Percentiles rank a stretch among this genome's conserved stretches.
phyloP scores from a whole-genome alignment of 2,113 vertebrate species.

The Laticauda laticaudata region DNA sequence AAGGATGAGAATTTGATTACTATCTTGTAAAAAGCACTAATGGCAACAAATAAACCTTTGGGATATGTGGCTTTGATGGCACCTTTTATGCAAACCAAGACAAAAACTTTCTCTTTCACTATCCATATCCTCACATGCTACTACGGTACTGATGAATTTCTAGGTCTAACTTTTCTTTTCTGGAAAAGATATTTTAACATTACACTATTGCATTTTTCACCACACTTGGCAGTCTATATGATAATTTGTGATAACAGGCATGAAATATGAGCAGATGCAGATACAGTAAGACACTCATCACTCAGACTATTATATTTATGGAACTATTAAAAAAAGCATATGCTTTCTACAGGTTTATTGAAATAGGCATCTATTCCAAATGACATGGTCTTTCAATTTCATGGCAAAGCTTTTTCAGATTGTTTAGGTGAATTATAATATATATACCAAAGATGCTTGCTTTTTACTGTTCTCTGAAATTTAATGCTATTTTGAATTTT shows the following conservation, averaged over 20 bases:
- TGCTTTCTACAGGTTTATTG: neutral
- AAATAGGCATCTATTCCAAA: constrained; percentile 1
- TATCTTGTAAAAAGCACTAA: neutral
- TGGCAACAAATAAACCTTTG: neutral
- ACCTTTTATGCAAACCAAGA: neutral
- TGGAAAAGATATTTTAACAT: neutral
- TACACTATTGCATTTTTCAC: constrained; percentile 16
- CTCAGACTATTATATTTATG: constrained; percentile 20
- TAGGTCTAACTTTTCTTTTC: neutral
- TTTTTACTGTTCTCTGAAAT: neutral
- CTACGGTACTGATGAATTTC: neutral
- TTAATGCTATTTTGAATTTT: neutral
- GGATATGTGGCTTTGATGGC: neutral
- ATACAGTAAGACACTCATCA: constrained; percentile 20
- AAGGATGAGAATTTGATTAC: neutral
- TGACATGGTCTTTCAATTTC: neutral
- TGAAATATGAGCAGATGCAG: constrained; percentile 18
- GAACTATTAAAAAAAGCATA: neutral
- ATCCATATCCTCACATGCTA: neutral
- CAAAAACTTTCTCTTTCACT: neutral
- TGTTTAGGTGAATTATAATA: neutral
- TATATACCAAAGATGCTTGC: neutral
- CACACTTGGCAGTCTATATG: neutral
- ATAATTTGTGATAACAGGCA: constrained; percentile 21
- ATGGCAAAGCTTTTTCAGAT: neutral